These are phyloP conservation scores for Gymnarchus niloticus DNA, from an alignment of 2,113 vertebrate species.

Conservation along the genomic window DNA sequence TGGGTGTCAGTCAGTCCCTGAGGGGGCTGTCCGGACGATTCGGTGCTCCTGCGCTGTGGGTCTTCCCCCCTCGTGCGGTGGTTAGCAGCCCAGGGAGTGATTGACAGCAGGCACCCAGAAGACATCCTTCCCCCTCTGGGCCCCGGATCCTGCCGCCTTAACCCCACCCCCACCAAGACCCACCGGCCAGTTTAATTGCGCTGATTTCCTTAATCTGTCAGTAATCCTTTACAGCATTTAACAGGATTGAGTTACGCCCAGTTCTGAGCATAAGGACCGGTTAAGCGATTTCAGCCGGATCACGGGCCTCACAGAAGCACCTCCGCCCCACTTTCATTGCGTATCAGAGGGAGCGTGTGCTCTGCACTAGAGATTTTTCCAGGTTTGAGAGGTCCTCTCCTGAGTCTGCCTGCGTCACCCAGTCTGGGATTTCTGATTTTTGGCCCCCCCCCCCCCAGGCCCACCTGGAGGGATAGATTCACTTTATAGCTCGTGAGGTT, in stretches of 20 bases:
- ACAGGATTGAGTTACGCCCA: conserved; percentile 52
- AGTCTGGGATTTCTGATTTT: no score
- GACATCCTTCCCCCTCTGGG: conserved; percentile 27
- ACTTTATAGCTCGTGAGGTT: no score
- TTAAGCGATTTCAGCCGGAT: conserved; percentile 28
- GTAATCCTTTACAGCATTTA: conserved; percentile 56
- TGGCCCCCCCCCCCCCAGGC: no score
- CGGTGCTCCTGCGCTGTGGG: no score
- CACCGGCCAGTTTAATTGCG: conserved; percentile 54
- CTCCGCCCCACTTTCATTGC: neutral
- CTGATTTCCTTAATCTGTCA: conserved; percentile 61
- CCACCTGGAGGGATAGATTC: no score
- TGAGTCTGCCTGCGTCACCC: neutral
- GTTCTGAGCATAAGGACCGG: conserved; percentile 47
- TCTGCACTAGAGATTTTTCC: neutral
- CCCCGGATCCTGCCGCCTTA: conserved; percentile 46
- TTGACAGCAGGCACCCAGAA: neutral
- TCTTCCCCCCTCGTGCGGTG: neutral
- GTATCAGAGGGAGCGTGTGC: neutral
- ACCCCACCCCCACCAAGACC: conserved; percentile 46
- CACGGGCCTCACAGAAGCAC: neutral
- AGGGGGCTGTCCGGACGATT: no score
- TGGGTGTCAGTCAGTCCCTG: no score
- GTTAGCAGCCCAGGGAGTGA: neutral
- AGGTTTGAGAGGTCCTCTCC: neutral